Base-by-base conservation (phyloP, 2,888 invertebrate genomes). In the Petrolisthes manimaculis region DNA sequence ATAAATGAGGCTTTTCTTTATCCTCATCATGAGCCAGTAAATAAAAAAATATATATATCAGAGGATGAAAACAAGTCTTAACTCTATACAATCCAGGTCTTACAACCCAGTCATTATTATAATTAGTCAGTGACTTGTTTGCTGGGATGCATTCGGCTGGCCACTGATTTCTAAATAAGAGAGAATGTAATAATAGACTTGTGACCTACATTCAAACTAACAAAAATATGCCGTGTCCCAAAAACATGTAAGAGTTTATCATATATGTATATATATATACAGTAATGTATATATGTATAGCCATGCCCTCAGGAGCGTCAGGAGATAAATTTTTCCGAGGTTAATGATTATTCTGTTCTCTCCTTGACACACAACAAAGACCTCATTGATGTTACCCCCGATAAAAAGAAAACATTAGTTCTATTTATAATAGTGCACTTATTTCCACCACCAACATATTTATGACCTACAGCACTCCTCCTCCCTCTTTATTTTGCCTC, bases 111-210 rank as follows among this genome's bases (percentile, higher is more conserved):
- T 80, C 51, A 77, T 53, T 37, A 77, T 12, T 77, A 37, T 37
- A n/a, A 80, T 55, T 86, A 86, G 86, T 81, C 86, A 80, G 74
- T 69, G 75, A 86, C 71, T 79, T 86, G 81, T 81, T 67, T 78
- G 85, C 74, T 75, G 86, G 79, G 81, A 81, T 86, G 86, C 81
- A 81, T 86, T 86, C 86, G 37, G 51, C 81, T 86, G 86, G 74
- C 37, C 81, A 61, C n/a, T 8, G 82, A 82, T n/a, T 83, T 54
- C 21, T 56, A 21, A n/a, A 9, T 14, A 5, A 8, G 81, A 37
- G 37, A 37, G 37, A 37, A 37, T 37, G 37, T 37, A 37, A 37
- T 37, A 37, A 37, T 37, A 37, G 37, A 37, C 37, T 37, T 37
- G 37, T 37, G 37, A 37, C 37, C 37, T 37, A 37, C 37, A 37